Evolutionary conservation across 2,797 vertebrate genomes (phyloP), one percentile per base, ranked within the genome.

Genomic region (Glossophaga mutica): DNA sequence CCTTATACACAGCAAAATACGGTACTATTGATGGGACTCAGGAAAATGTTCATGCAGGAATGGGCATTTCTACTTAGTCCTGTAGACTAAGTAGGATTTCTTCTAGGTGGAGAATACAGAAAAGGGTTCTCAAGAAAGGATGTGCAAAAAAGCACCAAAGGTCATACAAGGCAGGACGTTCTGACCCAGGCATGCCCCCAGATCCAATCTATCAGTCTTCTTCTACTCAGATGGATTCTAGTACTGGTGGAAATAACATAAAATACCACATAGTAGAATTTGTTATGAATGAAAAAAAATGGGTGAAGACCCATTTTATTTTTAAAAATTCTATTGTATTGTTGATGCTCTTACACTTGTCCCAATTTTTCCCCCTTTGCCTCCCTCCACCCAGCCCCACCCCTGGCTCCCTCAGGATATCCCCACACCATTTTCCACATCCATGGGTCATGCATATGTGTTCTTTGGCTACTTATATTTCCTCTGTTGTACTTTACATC

Each of bases 1-100:
- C 57, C 12, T 59, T 59, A 59, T 29, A 59, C 57, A 29, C 5
- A 10, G 26, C 24, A 59, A 59, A 59, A 59, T 29, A 59, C 2
- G 26, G 26, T 59, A 29, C 29, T 50, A 9, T 29, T 83, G 74
- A 81, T 91, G 73, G 94, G 86, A 85, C 39, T 68, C 73, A 94
- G 83, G 68, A 74, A 44, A 84, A 91, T 37, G 76, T 91, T 92
- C 65, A 70, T 32, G 57, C 52, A 86, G 77, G 55, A 70, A 82
- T 3, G 79, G 65, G 67, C 42, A 67, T 87, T 88, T 94, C 73
- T 82, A 26, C 37, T 83, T 87, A 42, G 55, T 94, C 77, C 44
- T 77, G 42, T 52, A 79, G 44, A 95, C 89, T 91, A 92, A 94
- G 44, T 65, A 89, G 87, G 50, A 76, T 92, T 93, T 95, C 50